Percentiles rank a stretch among this genome's conserved stretches.
phyloP scores from a whole-genome alignment of 2,797 vertebrate genomes.

The Hippoglossus hippoglossus region DNA sequence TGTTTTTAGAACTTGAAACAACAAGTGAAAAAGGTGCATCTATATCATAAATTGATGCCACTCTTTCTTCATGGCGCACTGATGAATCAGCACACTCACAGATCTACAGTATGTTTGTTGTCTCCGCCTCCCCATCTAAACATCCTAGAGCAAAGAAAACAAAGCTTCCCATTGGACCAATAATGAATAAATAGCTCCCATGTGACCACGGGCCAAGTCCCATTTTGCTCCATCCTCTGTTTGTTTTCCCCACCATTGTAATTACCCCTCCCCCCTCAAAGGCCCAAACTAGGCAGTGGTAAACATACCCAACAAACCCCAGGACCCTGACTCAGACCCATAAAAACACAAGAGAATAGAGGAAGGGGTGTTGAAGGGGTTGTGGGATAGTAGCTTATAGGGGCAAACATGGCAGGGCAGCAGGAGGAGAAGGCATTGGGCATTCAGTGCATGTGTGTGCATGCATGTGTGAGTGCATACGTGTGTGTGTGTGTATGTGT shows the following conservation, averaged over 20 bases:
- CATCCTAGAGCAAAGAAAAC: constrained; percentile 72
- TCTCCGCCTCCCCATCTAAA: constrained; percentile 69
- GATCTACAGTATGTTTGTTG: constrained; percentile 51
- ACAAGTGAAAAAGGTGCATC: constrained; percentile 25
- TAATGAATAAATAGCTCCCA: constrained; percentile 82
- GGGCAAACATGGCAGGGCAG: constrained; percentile 62
- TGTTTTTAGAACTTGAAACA: constrained; percentile 52
- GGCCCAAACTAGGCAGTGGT: constrained; percentile 69
- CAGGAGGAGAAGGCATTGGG: constrained; percentile 41
- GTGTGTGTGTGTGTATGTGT: constrained; percentile 5
- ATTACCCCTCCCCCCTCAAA: constrained; percentile 72
- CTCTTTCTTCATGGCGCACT: constrained; percentile 18
- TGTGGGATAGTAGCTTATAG: constrained; percentile 67
- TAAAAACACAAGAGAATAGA: constrained; percentile 73
- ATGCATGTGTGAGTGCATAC: constrained; percentile 12
- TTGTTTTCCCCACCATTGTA: constrained; percentile 83
- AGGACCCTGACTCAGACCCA: constrained; percentile 76
- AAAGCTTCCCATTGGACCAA: constrained; percentile 74
- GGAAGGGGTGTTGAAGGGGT: constrained; percentile 42
- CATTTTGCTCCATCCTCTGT: constrained; percentile 76
- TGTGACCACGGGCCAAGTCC: constrained; percentile 75
- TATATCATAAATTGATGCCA: constrained; percentile 6
- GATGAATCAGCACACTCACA: constrained; percentile 68
- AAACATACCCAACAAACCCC: constrained; percentile 79
- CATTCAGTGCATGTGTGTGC: constrained; percentile 44